Conservation (phyloP, 2,797 vertebrate species). For the Chelonia mydas region DNA sequence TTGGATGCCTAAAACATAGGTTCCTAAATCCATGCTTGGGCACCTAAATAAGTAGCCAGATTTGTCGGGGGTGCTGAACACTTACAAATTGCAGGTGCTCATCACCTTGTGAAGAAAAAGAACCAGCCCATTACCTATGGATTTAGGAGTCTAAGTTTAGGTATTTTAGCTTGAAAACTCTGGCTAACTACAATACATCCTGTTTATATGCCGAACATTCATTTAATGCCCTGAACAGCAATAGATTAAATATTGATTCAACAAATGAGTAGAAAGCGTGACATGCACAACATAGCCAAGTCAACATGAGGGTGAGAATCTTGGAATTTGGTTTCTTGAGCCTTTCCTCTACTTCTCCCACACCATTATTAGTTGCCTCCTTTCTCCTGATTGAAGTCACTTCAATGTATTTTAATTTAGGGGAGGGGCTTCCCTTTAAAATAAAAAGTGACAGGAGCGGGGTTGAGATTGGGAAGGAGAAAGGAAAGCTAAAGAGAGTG, state of each 20-base stretch:
- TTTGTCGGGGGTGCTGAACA: not conserved
- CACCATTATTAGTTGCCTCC: not conserved
- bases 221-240: not conserved
- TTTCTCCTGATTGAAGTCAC: not conserved
- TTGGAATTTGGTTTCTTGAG: not conserved
- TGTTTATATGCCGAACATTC: not conserved
- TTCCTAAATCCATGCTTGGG: not conserved
- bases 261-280: not conserved
- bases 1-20: not conserved
- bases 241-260: not conserved
- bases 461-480: slow-evolving; percentile 43
- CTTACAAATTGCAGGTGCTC: not conserved
- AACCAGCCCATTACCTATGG: not conserved
- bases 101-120: not conserved
- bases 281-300: not conserved
- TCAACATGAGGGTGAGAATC: not conserved
- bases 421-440: not conserved
- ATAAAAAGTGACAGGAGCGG: not conserved
- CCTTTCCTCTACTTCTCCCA: not conserved
- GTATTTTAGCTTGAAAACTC: not conserved
- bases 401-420: not conserved
- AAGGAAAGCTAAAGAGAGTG: not conserved
- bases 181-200: not conserved
- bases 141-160: not conserved
- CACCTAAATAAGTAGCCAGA: too few species aligned